Conservation (phyloP, 2,113 vertebrate species). For the Takifugu flavidus region DNA sequence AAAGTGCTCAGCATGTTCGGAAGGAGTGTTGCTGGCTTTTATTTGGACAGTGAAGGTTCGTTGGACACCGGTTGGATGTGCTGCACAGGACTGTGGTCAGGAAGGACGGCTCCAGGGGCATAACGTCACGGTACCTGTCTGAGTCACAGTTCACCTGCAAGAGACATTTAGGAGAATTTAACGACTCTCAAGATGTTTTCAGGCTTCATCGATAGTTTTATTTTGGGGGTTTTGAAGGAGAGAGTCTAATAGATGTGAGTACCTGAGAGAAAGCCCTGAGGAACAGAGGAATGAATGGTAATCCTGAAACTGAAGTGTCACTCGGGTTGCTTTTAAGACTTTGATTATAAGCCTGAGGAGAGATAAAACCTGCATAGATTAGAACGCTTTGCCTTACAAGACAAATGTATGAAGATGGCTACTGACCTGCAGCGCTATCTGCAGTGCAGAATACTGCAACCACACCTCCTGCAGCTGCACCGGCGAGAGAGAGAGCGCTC, state of each 20-base stretch:
- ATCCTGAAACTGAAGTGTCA: conserved; percentile 68
- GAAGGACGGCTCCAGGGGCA: conserved; percentile 74
- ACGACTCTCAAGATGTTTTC: not conserved
- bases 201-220: no score
- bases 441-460: conserved; percentile 75
- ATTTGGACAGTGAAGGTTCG: conserved; percentile 52
- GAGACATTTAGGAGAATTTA: not conserved
- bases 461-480: conserved; percentile 71
- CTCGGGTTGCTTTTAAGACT: conserved; percentile 45
- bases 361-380: not conserved
- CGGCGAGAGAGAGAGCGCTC: conserved; percentile 34
- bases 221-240: no score
- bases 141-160: conserved; percentile 68
- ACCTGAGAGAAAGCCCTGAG: conserved; percentile 74
- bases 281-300: conserved; percentile 66
- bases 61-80: conserved; percentile 61
- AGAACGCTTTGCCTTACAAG: no score
- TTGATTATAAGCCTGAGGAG: conserved; percentile 67
- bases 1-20: conserved; percentile 38
- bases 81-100: conserved; percentile 69
- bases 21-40: conserved; percentile 35
- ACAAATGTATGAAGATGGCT: not conserved
- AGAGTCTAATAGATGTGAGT: not conserved
- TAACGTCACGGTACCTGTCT: conserved; percentile 51
- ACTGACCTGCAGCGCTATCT: conserved; percentile 70